Evolutionary conservation across 2,113 vertebrate species (phyloP).

Genomic region (Athene cunicularia): DNA sequence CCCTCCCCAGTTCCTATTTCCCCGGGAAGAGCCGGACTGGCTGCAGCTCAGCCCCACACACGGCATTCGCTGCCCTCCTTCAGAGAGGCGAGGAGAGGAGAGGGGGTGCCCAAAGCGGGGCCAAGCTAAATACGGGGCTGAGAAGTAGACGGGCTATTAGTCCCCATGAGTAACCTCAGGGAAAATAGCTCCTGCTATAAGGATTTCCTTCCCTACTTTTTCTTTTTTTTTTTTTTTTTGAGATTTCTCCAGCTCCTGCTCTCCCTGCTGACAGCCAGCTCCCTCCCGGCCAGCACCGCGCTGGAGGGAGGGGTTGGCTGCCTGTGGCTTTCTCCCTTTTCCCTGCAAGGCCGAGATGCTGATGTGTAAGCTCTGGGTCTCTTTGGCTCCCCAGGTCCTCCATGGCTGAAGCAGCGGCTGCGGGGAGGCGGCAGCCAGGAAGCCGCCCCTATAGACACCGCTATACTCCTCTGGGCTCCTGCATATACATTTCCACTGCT

Average conservation of each 20-base stretch:
- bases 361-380: constrained; percentile 77
- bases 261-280: neutral
- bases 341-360: neutral
- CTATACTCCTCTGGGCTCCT: neutral
- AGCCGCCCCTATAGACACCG: neutral
- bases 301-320: neutral
- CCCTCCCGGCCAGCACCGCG: neutral
- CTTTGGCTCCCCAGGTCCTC: constrained; percentile 86
- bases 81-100: neutral
- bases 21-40: neutral
- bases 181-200: neutral
- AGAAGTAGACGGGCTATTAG: neutral
- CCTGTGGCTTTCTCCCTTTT: neutral
- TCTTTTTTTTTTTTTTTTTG: neutral
- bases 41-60: neutral
- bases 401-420: constrained; percentile 31
- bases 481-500: neutral
- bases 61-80: accelerated
- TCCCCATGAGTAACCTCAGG: neutral
- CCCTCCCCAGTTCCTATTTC: neutral
- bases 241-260: neutral
- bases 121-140: neutral
- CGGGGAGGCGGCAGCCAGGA: neutral
- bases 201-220: neutral
- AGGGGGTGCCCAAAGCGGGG: accelerated